Evolutionary conservation across 2,113 vertebrate genomes (phyloP).

Genomic region (Tichodroma muraria): DNA sequence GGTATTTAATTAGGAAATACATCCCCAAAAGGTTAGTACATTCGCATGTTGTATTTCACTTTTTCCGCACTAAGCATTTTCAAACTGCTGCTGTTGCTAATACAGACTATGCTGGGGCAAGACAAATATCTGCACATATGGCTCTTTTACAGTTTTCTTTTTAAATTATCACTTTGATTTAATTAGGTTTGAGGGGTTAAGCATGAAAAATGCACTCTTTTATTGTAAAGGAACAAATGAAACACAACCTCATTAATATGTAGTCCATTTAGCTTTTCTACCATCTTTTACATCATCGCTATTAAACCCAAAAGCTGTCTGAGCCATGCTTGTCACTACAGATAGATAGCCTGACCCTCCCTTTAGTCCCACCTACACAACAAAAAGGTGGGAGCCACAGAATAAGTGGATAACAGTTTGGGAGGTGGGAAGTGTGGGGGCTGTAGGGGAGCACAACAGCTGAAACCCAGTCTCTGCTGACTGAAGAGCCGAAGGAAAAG

Average conservation of each 20-base stretch:
- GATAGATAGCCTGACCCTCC: not conserved
- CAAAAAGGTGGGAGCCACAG: not conserved
- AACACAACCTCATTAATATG: not conserved
- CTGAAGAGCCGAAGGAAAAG: not conserved
- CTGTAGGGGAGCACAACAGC: not conserved
- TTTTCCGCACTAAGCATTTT: conserved; percentile 70
- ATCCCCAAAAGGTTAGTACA: conserved; percentile 59
- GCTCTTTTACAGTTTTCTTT: conserved; percentile 56
- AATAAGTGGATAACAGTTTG: not conserved
- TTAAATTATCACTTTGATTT: conserved; percentile 58
- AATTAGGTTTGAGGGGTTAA: conserved; percentile 48
- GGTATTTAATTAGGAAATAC: conserved; percentile 65
- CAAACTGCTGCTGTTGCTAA: conserved; percentile 59
- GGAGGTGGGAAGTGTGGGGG: accelerated
- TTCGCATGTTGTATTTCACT: conserved; percentile 60
- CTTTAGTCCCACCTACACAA: not conserved
- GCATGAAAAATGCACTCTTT: not conserved
- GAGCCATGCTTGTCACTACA: not conserved
- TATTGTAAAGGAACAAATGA: not conserved
- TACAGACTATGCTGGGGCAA: conserved; percentile 14
- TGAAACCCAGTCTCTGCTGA: not conserved
- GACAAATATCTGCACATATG: conserved; percentile 52
- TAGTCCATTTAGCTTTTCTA: not conserved
- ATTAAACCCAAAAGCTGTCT: not conserved
- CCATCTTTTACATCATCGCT: not conserved